Evolutionary conservation across 2,888 invertebrate genomes (phyloP).

Genomic region (Dryobota labecula): DNA sequence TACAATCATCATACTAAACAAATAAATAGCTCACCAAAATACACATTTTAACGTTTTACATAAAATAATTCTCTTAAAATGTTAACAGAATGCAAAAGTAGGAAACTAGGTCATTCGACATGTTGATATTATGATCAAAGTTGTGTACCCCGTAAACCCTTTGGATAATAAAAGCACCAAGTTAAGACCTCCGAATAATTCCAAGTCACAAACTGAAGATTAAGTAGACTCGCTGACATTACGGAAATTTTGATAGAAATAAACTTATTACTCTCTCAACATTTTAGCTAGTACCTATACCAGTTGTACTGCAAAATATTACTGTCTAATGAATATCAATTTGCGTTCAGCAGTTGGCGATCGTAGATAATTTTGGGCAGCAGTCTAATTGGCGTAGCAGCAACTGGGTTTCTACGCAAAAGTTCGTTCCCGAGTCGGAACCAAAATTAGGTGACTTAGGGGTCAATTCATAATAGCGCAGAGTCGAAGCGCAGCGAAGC

Average conservation of each 20-base stretch:
- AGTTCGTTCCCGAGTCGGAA: neutral
- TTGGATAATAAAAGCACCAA: constrained; percentile 62
- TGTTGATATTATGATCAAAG: constrained; percentile 64
- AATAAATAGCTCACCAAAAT: constrained; percentile 6
- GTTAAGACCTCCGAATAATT: constrained; percentile 61
- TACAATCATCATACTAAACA: neutral
- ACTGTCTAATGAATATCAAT: neutral
- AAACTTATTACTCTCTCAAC: constrained; percentile 8
- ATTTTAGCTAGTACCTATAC: neutral
- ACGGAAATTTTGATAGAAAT: constrained; percentile 55
- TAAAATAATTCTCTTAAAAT: constrained; percentile 23
- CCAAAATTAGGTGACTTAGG: no score
- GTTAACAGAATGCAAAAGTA: constrained; percentile 37
- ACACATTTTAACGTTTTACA: constrained; percentile 11
- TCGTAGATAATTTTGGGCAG: neutral
- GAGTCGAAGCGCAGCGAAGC: no score
- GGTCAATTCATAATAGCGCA: no score
- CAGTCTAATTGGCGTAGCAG: neutral
- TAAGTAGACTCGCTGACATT: constrained; percentile 57
- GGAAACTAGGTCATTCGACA: constrained; percentile 59
- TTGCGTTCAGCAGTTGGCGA: neutral
- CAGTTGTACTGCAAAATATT: neutral
- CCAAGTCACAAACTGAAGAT: constrained; percentile 62
- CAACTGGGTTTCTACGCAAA: neutral
- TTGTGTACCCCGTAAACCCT: constrained; percentile 55